phyloP scores from a whole-genome alignment of 2,888 invertebrate genomes.

The Dicyrtoma fusca region DNA sequence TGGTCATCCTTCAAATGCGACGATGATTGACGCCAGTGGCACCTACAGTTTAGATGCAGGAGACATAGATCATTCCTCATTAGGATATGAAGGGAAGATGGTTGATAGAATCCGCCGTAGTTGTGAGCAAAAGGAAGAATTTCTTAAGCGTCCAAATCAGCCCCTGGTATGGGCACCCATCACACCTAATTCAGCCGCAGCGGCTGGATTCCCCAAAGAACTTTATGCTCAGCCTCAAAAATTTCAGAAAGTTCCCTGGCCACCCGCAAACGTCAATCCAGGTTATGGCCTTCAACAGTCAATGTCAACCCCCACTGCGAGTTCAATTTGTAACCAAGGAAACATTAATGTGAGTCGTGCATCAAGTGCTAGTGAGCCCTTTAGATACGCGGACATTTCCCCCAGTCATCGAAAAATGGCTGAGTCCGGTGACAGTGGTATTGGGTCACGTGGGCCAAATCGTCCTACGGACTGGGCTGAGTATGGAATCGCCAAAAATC shows the following conservation, averaged over 20 bases:
- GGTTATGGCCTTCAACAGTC: conserved; percentile 31
- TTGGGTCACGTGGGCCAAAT: too few species aligned
- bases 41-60: conserved; percentile 14
- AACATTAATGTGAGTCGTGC: conserved; percentile 22
- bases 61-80: conserved; percentile 18
- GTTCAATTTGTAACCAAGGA: not conserved
- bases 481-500: conserved; percentile 66
- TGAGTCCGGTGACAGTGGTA: not conserved
- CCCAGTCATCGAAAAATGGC: conserved; percentile 4
- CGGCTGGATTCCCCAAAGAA: conserved; percentile 54
- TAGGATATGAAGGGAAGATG: conserved; percentile 56
- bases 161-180: conserved; percentile 67
- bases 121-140: conserved; percentile 87
- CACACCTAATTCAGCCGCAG: conserved; percentile 31
- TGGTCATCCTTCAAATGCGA: not conserved
- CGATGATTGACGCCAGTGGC: conserved; percentile 7
- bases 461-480: conserved; percentile 27
- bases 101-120: conserved; percentile 70
- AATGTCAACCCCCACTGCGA: conserved; percentile 17
- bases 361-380: conserved; percentile 19
- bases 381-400: not conserved
- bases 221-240: conserved; percentile 77
- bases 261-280: conserved; percentile 62
- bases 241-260: conserved; percentile 73
- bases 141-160: conserved; percentile 70